Conservation (phyloP, 1,140 invertebrate genomes). For the Zaprionus ornatus region DNA sequence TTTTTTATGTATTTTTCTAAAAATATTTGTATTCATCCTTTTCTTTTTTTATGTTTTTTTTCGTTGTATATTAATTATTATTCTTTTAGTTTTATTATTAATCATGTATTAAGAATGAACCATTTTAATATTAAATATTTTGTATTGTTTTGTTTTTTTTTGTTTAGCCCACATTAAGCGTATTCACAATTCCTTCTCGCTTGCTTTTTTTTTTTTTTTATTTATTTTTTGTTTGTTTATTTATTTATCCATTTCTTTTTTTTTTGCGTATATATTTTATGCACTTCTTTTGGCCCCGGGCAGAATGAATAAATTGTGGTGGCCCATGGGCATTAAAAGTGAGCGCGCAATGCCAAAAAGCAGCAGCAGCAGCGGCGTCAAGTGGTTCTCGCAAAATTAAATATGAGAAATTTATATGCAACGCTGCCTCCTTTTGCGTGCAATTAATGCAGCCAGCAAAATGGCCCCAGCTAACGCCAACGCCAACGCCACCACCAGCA, state of each 20-base stretch:
- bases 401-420: slow-evolving; percentile 81
- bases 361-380: slow-evolving; percentile 25
- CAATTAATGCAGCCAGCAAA: slow-evolving; percentile 72
- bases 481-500: not conserved
- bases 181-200: not conserved
- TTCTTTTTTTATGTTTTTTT: not conserved
- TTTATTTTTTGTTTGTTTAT: not conserved
- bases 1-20: too few species aligned
- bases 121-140: too few species aligned
- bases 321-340: slow-evolving; percentile 47
- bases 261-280: slow-evolving; percentile 11
- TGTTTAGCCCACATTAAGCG: not conserved
- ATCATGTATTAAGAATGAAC: too few species aligned
- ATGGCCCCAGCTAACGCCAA: slow-evolving; percentile 31
- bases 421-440: slow-evolving; percentile 67
- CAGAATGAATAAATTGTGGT: slow-evolving; percentile 53
- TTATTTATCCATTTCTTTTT: slow-evolving; percentile 3
- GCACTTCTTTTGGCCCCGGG: slow-evolving; percentile 16
- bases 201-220: not conserved
- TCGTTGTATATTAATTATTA: not conserved
- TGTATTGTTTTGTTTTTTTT: not conserved
- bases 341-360: slow-evolving; percentile 50
- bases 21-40: too few species aligned
- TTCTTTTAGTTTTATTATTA: not conserved
- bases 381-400: slow-evolving; percentile 72